Percentiles rank a stretch among this genome's conserved stretches.
These are phyloP conservation scores for Rissa tridactyla DNA, from an alignment of 2,113 vertebrate species.

Conservation along the genomic window DNA sequence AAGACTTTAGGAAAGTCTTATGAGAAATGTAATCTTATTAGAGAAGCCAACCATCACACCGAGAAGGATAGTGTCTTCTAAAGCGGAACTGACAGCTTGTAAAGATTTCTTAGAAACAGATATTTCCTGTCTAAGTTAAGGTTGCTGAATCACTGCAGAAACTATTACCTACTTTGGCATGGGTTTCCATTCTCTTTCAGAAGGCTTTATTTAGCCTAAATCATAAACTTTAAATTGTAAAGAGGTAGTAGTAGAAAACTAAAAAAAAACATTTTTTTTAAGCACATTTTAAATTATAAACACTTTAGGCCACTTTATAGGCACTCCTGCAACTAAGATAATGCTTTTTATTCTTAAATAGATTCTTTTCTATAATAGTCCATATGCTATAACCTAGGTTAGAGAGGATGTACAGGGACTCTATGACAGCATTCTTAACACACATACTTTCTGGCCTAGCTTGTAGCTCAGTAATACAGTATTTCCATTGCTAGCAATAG, in stretches of 20 bases:
- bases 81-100: constrained; percentile 11
- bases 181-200: neutral
- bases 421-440: neutral
- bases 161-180: neutral
- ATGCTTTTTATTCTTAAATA: neutral
- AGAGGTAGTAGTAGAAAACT: neutral
- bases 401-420: neutral
- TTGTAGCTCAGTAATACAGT: neutral
- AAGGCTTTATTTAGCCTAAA: neutral
- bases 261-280: accelerated
- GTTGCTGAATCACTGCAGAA: neutral
- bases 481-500: neutral
- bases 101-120: neutral
- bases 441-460: neutral
- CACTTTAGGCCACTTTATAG: neutral
- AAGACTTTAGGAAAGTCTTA: neutral
- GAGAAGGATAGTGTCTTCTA: neutral
- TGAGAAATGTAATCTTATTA: neutral
- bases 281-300: neutral
- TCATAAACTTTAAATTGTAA: neutral
- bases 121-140: neutral
- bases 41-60: neutral
- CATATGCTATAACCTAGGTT: neutral
- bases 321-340: neutral
- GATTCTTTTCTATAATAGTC: neutral